These are phyloP conservation scores for Thymelicus acteon DNA, from an alignment of 2,888 invertebrate genomes.

Conservation along the genomic window DNA sequence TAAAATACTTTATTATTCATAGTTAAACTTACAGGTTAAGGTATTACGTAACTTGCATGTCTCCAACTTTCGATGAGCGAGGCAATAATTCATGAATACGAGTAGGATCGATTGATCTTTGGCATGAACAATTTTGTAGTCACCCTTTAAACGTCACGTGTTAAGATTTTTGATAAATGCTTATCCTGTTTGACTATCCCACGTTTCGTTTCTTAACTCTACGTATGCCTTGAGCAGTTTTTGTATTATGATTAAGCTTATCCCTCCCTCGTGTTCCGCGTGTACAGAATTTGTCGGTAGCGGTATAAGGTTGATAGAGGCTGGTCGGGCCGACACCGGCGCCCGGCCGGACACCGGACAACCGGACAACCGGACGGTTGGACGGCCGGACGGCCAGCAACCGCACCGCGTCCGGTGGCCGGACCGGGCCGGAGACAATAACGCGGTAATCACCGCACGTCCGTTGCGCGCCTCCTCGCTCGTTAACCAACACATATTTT, in stretches of 20 bases:
- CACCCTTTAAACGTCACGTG: slow-evolving; percentile 54
- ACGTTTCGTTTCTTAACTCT: slow-evolving; percentile 28
- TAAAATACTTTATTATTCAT: slow-evolving; percentile 82
- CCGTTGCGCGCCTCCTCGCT: slow-evolving; percentile 74
- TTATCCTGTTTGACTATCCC: slow-evolving; percentile 53
- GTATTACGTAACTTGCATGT: slow-evolving; percentile 64
- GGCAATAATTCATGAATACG: slow-evolving; percentile 62
- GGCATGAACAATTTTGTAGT: slow-evolving; percentile 50
- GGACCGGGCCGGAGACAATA: slow-evolving; percentile 62
- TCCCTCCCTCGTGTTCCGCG: slow-evolving; percentile 50
- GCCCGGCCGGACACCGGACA: slow-evolving; percentile 32
- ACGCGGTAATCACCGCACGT: slow-evolving; percentile 58
- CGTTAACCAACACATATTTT: slow-evolving; percentile 83
- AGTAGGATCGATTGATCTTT: slow-evolving; percentile 57
- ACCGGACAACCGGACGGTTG: slow-evolving; percentile 45
- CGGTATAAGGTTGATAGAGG: slow-evolving; percentile 48
- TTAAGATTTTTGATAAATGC: slow-evolving; percentile 62
- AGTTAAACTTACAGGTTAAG: slow-evolving; percentile 78
- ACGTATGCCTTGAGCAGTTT: slow-evolving; percentile 40
- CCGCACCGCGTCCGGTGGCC: slow-evolving; percentile 26
- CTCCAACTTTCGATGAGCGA: slow-evolving; percentile 63
- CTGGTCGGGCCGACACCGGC: slow-evolving; percentile 42
- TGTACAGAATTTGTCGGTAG: slow-evolving; percentile 52
- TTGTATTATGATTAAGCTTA: slow-evolving; percentile 55
- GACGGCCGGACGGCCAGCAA: slow-evolving; percentile 46